Evolutionary conservation across 2,888 invertebrate species (phyloP).

Genomic region (Clusia tigrina): DNA sequence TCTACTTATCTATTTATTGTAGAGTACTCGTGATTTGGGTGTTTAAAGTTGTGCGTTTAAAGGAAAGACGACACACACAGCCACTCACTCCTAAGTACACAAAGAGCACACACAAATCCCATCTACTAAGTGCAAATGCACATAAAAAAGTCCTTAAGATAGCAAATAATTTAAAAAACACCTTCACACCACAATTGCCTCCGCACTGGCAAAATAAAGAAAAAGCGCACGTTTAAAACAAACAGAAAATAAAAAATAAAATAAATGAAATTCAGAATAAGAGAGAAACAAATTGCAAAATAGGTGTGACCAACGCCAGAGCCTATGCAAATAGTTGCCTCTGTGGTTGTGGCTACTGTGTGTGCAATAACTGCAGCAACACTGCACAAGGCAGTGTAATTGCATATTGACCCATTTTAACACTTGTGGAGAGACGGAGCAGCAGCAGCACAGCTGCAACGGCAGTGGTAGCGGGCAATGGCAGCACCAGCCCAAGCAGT

Average conservation of each 20-base stretch:
- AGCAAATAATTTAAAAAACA: not conserved
- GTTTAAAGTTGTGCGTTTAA: no score
- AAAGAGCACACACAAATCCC: no score
- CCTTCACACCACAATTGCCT: not conserved
- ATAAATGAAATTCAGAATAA: no score
- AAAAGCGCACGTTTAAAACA: no score
- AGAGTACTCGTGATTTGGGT: no score
- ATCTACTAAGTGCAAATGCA: no score
- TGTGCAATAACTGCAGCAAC: constrained; percentile 1
- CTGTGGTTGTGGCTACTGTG: not conserved
- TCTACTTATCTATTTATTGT: no score
- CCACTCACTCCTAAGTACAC: no score
- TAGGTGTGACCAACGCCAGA: constrained; percentile 1
- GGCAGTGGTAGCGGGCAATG: not conserved
- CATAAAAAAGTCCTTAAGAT: no score
- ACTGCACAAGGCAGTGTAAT: constrained; percentile 45
- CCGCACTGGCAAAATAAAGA: no score
- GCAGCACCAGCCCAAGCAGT: constrained; percentile 6
- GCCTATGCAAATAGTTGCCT: not conserved
- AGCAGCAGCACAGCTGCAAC: constrained; percentile 9
- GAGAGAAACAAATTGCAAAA: not conserved
- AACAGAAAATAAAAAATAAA: not conserved
- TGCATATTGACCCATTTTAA: constrained; percentile 54
- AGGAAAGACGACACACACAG: no score
- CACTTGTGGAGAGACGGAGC: not conserved